Evolutionary conservation across 1,140 invertebrate species (phyloP).

Genomic region (Polyergus mexicanus): DNA sequence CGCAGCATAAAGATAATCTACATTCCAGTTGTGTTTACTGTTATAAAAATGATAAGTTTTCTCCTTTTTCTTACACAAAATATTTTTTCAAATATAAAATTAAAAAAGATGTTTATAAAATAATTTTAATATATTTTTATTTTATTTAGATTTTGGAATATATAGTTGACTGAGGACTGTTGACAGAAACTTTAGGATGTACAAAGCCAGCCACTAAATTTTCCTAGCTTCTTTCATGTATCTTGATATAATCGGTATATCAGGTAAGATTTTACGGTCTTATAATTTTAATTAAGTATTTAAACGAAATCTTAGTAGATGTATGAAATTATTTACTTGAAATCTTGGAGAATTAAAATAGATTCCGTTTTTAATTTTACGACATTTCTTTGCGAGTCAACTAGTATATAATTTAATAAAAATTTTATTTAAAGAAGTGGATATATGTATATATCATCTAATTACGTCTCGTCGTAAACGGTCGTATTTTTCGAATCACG

Average conservation of each 20-base stretch:
- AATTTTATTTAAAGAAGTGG: slow-evolving; percentile 25
- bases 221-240: neutral
- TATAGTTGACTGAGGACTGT: neutral
- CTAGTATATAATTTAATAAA: neutral
- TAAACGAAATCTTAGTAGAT: neutral
- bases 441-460: slow-evolving; percentile 13
- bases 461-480: slow-evolving; percentile 36
- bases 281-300: neutral
- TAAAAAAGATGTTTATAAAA: neutral
- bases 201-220: neutral
- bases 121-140: neutral
- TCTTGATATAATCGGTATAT: neutral
- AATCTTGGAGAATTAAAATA: neutral
- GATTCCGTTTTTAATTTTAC: neutral
- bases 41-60: neutral
- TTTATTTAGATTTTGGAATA: neutral
- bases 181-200: neutral
- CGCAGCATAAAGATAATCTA: neutral
- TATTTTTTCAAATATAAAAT: neutral
- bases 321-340: neutral
- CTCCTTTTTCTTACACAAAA: neutral
- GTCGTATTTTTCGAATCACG: slow-evolving; percentile 29
- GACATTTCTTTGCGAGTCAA: neutral
- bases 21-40: neutral
- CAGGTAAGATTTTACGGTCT: neutral